These are phyloP conservation scores for Gambusia affinis DNA, from an alignment of 2,113 vertebrate species.

Conservation along the genomic window DNA sequence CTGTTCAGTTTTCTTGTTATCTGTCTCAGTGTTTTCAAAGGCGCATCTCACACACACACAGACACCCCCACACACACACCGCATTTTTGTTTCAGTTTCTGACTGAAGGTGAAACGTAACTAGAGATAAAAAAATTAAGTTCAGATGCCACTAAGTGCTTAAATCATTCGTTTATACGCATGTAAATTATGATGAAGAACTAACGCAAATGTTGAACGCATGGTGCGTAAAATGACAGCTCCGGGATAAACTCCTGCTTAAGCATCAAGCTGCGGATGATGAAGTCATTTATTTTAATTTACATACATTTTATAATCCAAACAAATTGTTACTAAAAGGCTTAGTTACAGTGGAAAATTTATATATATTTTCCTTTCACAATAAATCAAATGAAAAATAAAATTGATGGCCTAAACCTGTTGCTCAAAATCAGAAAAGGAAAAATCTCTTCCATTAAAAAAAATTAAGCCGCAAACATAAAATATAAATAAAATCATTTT, in stretches of 20 bases:
- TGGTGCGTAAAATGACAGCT: background rate
- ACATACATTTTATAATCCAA: background rate
- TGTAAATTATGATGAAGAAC: background rate
- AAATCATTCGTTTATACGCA: no score
- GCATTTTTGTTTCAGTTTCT: background rate
- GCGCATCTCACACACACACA: slow-evolving; percentile 4
- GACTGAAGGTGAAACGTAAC: slow-evolving; percentile 15
- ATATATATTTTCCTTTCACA: background rate
- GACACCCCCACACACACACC: no score
- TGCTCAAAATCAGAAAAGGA: slow-evolving; percentile 23
- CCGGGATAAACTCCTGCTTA: no score
- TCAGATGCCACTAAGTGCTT: background rate
- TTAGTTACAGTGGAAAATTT: background rate
- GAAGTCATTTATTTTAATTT: background rate
- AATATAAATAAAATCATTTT: background rate
- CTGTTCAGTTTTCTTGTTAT: slow-evolving; percentile 43
- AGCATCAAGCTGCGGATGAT: background rate
- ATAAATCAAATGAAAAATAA: background rate
- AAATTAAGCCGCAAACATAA: no score
- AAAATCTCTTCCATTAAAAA: background rate
- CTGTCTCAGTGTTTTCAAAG: slow-evolving; percentile 30
- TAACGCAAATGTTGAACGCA: background rate
- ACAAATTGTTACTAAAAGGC: background rate
- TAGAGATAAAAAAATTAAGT: background rate
- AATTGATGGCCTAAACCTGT: slow-evolving; percentile 40